These are phyloP conservation scores for Drosophila lacteicornis DNA, from an alignment of 1,140 invertebrate genomes.

Conservation along the genomic window DNA sequence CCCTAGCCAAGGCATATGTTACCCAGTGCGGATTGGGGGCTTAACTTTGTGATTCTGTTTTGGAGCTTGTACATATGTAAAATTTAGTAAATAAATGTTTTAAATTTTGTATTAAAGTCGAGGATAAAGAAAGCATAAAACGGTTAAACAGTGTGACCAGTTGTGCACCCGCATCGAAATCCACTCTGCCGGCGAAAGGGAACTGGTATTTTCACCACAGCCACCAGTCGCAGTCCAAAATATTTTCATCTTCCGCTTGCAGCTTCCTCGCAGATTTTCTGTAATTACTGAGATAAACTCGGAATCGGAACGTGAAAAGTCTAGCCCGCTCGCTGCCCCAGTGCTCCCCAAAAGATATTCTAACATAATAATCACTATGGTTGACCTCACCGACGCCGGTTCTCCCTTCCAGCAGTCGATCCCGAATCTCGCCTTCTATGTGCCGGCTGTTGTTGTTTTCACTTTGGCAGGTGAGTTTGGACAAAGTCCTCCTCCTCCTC, in stretches of 20 bases:
- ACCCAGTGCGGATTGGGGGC: constrained; percentile 72
- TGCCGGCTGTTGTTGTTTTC: constrained; percentile 90
- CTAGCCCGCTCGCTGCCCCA: constrained; percentile 16
- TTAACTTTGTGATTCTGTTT: not conserved
- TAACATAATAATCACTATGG: constrained; percentile 85
- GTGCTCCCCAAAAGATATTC: constrained; percentile 23
- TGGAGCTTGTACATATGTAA: constrained; percentile 15
- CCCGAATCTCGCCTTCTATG: constrained; percentile 91
- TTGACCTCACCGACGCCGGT: constrained; percentile 85
- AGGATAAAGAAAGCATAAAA: no score
- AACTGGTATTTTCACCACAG: not conserved
- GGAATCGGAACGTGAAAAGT: constrained; percentile 10
- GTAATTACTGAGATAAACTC: constrained; percentile 62
- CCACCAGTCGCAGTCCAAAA: not conserved
- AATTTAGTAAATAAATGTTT: constrained; percentile 12
- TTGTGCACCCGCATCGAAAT: not conserved
- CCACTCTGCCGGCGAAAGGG: not conserved
- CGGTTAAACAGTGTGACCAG: constrained; percentile 1
- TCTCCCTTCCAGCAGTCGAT: constrained; percentile 91
- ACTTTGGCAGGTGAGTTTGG: constrained; percentile 89
- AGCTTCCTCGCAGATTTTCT: constrained; percentile 31
- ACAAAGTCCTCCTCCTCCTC: not conserved
- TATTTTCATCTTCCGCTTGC: constrained; percentile 44
- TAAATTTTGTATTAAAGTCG: not conserved
- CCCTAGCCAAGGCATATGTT: constrained; percentile 74